These are phyloP conservation scores for Sternarchorhynchus goeldii DNA, from an alignment of 2,797 vertebrate genomes.

Conservation along the genomic window DNA sequence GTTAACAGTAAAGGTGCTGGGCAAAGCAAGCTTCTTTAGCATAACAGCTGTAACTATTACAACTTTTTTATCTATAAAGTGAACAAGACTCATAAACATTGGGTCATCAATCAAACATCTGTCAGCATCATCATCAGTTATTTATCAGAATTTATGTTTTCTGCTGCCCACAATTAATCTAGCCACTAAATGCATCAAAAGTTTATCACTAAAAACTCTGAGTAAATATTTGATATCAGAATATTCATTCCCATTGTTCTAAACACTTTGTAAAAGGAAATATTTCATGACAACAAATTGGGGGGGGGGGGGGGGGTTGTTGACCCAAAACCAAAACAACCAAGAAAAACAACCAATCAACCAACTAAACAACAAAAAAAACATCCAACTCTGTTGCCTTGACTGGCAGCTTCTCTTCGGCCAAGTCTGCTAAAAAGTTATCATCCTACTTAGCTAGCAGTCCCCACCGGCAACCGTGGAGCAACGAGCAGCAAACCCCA, in stretches of 20 bases:
- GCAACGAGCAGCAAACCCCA: slow-evolving; percentile 48
- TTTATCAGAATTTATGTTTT: too few species aligned
- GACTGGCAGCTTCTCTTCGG: slow-evolving; percentile 53
- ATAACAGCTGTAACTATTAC: slow-evolving; percentile 29
- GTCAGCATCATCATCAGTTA: background rate
- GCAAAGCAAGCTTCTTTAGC: slow-evolving; percentile 37
- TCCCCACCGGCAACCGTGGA: slow-evolving; percentile 54
- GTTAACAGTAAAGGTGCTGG: slow-evolving; percentile 32
- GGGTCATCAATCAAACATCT: slow-evolving; percentile 28
- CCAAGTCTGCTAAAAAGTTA: slow-evolving; percentile 56
- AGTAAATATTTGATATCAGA: too few species aligned
- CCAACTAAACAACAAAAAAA: slow-evolving; percentile 9
- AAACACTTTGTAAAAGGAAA: too few species aligned
- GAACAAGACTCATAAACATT: slow-evolving; percentile 3
- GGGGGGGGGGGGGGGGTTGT: too few species aligned
- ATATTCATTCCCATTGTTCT: too few species aligned
- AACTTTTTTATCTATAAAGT: slow-evolving; percentile 33
- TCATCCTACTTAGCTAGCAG: slow-evolving; percentile 61
- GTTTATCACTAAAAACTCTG: too few species aligned
- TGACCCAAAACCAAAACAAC: too few species aligned
- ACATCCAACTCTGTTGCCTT: slow-evolving; percentile 42
- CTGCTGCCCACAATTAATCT: too few species aligned
- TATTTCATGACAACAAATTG: too few species aligned
- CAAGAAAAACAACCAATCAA: background rate
- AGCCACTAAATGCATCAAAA: too few species aligned